These are phyloP conservation scores for Chalcosyrphus nemorum DNA, from an alignment of 2,888 invertebrate genomes.

Conservation along the genomic window DNA sequence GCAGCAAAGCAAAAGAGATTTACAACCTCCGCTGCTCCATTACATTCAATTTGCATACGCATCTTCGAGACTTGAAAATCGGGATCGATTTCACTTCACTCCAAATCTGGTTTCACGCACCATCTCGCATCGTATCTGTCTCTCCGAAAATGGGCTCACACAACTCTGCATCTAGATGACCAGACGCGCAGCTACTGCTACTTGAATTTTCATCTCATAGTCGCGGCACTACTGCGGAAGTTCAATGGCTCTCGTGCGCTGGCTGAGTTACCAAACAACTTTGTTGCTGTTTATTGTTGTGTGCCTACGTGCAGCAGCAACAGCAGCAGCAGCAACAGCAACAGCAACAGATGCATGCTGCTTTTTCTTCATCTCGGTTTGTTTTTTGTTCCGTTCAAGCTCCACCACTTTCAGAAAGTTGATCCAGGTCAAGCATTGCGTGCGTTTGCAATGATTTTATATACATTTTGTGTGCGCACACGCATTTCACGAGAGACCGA, in stretches of 20 bases:
- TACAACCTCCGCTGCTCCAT: slow-evolving; percentile 9
- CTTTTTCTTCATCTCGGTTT: slow-evolving; percentile 7
- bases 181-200: slow-evolving; percentile 22
- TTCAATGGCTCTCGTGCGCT: slow-evolving; percentile 60
- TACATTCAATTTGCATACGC: slow-evolving; percentile 59
- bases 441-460: slow-evolving; percentile 68
- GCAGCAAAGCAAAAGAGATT: slow-evolving; percentile 14
- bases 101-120: slow-evolving; percentile 54
- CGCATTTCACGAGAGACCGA: slow-evolving; percentile 32
- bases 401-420: slow-evolving; percentile 64
- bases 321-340: no score
- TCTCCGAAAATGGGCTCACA: slow-evolving; percentile 58
- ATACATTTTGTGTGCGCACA: slow-evolving; percentile 54
- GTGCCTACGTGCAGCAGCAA: slow-evolving; percentile 50
- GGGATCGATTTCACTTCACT: slow-evolving; percentile 70
- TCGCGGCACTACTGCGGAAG: slow-evolving; percentile 51
- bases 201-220: slow-evolving; percentile 16
- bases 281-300: slow-evolving; percentile 37
- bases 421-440: slow-evolving; percentile 72
- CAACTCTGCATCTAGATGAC: slow-evolving; percentile 19
- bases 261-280: slow-evolving; percentile 58
- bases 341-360: slow-evolving; percentile 30
- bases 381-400: slow-evolving; percentile 35
- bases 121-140: slow-evolving; percentile 40
- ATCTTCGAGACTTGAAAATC: slow-evolving; percentile 47